Evolutionary conservation across 2,888 invertebrate genomes (phyloP), one percentile per base, ranked within the genome.

Genomic region (Drosophila quinaria): DNA sequence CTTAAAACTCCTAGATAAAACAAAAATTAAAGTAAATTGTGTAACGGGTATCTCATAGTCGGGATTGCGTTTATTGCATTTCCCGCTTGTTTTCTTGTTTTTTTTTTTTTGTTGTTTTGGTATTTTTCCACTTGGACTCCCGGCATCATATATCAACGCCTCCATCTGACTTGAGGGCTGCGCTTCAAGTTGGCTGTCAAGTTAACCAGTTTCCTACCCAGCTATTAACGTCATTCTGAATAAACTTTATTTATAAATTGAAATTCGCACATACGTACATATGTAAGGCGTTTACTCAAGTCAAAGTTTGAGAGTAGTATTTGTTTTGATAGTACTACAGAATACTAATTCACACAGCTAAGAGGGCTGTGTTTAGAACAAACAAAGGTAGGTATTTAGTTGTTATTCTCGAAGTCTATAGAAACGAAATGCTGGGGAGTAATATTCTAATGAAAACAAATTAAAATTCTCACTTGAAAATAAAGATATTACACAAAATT

Each of bases 211-310:
- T 70, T 59, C 3, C 13, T 33, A 15, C 42, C 31, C 42, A 47
- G 11, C 55, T 69, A 74, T 65, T 74, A 70, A 50, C 63, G 69
- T 64, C 42, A 70, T 61, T 64, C 60, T 37, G 37, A 73, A 22
- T 59, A 59, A 46, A 22, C 17, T 11, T 13, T 13, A 35, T 25
- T 25, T 46, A 11, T 37, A 25, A 46, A 58, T 47, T 58, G 17
- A 58, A 17, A 17, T 8, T 25, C 29, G 33, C 19, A 42, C 25
- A 33, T 22, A n/a, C n/a, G n/a, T n/a, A n/a, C n/a, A n/a, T n/a
- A n/a, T n/a, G n/a, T n/a, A 6, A 22, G 33, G 15, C 22, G 29
- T 33, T 15, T 50, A 13, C 22, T 9, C 42, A 33, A 78, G 61
- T 72, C 51, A 62, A 77, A 74, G 78, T 51, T 77, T 58, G 25